These are phyloP conservation scores for Rhabdomys pumilio DNA, from an alignment of 2,797 vertebrate species.

Conservation along the genomic window DNA sequence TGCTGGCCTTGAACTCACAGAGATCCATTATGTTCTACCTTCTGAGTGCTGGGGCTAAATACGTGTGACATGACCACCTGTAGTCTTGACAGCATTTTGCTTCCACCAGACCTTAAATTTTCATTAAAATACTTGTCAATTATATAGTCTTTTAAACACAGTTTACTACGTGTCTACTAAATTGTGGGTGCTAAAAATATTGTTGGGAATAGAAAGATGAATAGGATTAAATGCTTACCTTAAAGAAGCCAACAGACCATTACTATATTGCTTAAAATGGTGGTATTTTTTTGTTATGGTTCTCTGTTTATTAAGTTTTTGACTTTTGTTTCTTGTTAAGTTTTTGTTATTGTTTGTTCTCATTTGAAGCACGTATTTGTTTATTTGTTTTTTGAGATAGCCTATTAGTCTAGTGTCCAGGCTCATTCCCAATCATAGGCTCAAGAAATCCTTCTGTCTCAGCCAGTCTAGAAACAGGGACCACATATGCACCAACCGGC, in stretches of 20 bases:
- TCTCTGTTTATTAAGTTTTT: not conserved
- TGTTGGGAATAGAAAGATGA: not conserved
- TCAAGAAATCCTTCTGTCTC: not conserved
- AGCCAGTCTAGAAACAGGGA: no score
- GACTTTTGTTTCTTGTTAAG: not conserved
- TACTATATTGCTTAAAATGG: not conserved
- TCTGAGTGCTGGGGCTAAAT: not conserved
- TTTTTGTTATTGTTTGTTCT: not conserved
- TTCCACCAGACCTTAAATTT: not conserved
- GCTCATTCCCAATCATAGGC: not conserved
- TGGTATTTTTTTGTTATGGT: not conserved
- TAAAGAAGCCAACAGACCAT: not conserved
- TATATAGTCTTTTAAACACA: not conserved
- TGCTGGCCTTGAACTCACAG: not conserved
- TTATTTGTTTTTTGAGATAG: not conserved
- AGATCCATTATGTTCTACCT: not conserved
- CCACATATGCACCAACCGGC: not conserved
- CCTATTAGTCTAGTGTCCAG: not conserved
- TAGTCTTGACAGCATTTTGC: not conserved
- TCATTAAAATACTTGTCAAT: not conserved
- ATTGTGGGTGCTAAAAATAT: not conserved
- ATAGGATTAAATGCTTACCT: not conserved
- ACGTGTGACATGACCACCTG: not conserved
- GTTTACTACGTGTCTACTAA: not conserved
- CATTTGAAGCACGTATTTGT: not conserved